Percentiles rank a stretch among this genome's conserved stretches.
phyloP scores from a whole-genome alignment of 2,113 vertebrate genomes.

The Pandion haliaetus region DNA sequence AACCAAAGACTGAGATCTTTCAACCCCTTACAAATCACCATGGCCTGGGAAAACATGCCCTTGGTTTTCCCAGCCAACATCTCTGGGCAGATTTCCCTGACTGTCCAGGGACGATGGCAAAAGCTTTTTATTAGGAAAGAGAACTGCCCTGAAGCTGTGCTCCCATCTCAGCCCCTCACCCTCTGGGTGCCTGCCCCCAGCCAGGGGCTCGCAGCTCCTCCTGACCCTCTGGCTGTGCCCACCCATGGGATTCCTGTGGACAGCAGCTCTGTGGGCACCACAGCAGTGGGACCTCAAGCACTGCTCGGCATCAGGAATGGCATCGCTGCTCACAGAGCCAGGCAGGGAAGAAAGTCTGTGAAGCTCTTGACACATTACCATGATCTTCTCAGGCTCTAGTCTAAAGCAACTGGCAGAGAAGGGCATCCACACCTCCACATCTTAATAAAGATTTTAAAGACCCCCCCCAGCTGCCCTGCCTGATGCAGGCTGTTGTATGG shows the following conservation, averaged over 20 bases:
- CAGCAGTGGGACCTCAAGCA: not conserved
- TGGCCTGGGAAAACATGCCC: not conserved
- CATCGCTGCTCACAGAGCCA: rapidly evolving
- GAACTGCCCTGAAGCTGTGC: not conserved
- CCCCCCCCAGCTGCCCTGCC: too few species aligned
- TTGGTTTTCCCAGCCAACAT: not conserved
- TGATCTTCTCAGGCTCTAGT: not conserved
- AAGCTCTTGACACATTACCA: rapidly evolving
- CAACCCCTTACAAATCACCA: not conserved
- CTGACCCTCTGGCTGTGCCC: not conserved
- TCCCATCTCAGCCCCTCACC: not conserved
- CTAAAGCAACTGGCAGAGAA: not conserved
- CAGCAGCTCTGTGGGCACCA: not conserved
- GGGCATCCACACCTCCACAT: not conserved
- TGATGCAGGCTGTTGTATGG: not conserved
- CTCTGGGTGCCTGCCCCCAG: not conserved
- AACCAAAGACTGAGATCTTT: not conserved
- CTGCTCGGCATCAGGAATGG: rapidly evolving
- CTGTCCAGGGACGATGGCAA: not conserved
- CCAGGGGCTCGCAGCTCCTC: not conserved
- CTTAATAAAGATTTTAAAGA: not conserved
- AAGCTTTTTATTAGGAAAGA: not conserved
- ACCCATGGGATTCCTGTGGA: not conserved
- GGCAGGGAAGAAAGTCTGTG: rapidly evolving
- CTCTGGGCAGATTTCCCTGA: not conserved